These are phyloP conservation scores for Holacanthus passer DNA, from an alignment of 2,113 vertebrate species.

Conservation along the genomic window DNA sequence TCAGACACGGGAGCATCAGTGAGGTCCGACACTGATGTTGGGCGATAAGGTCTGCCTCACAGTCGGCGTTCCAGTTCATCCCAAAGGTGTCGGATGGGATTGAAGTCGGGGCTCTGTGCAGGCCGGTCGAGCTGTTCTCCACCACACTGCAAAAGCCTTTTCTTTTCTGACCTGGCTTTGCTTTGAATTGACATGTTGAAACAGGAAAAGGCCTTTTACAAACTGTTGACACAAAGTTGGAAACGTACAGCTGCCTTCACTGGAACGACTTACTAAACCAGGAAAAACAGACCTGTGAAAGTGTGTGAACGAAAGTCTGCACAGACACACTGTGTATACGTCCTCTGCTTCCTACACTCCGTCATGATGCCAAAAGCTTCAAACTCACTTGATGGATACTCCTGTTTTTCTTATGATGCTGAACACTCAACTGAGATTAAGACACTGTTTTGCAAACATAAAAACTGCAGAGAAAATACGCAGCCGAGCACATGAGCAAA, in stretches of 20 bases:
- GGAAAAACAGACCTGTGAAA: not conserved
- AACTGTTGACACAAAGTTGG: slow-evolving; percentile 23
- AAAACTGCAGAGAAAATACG: not conserved
- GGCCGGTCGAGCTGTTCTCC: not conserved
- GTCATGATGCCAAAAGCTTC: not conserved
- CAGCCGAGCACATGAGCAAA: not conserved
- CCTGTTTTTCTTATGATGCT: not conserved
- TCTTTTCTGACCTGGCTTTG: slow-evolving; percentile 1
- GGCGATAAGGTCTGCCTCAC: not conserved
- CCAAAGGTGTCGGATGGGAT: not conserved
- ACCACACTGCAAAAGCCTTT: not conserved
- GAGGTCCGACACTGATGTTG: not conserved
- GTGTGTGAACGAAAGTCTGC: not conserved
- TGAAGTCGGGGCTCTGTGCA: not conserved
- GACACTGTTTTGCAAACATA: slow-evolving; percentile 18
- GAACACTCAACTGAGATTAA: slow-evolving; percentile 5
- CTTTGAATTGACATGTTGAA: not conserved
- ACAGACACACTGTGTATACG: not conserved
- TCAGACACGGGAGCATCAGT: not conserved
- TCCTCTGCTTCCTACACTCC: not conserved
- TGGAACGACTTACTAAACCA: no score
- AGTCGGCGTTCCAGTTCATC: not conserved
- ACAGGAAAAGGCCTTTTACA: slow-evolving; percentile 19
- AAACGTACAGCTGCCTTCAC: not conserved
- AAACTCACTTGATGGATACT: not conserved